These are phyloP conservation scores for Eupristina koningsbergeri DNA, from an alignment of 1,140 invertebrate species.

Conservation along the genomic window DNA sequence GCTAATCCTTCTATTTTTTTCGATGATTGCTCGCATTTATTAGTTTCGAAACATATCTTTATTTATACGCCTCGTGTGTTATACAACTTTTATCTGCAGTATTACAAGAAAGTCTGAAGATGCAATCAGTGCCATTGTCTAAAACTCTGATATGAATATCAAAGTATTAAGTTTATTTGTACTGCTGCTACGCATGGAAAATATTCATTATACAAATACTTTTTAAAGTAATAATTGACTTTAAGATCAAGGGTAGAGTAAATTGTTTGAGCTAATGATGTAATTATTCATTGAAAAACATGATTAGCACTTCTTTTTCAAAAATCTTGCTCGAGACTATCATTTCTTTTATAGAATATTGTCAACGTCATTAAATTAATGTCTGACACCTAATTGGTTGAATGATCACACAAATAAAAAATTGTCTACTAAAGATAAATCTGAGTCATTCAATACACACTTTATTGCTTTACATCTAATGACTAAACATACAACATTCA, in stretches of 20 bases:
- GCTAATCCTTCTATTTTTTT: background rate
- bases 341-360: constrained; percentile 31
- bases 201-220: background rate
- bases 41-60: background rate
- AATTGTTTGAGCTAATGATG: constrained; percentile 10
- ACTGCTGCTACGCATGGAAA: background rate
- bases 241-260: background rate
- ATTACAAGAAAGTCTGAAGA: constrained; percentile 12
- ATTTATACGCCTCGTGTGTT: background rate
- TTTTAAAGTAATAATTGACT: background rate
- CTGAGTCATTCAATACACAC: constrained; percentile 4
- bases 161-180: background rate
- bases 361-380: constrained; percentile 32
- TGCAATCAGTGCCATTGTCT: constrained; percentile 5
- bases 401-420: constrained; percentile 32
- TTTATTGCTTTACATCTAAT: constrained; percentile 16
- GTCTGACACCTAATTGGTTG: constrained; percentile 40
- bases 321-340: constrained; percentile 5
- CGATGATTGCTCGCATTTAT: background rate
- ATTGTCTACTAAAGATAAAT: constrained; percentile 43
- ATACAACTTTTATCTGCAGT: constrained; percentile 33
- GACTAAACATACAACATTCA: background rate
- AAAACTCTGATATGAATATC: background rate
- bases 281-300: constrained; percentile 21
- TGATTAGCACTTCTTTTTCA: constrained; percentile 7